phyloP scores from a whole-genome alignment of 92 coral and sea anemone species.

The Actinostola sp. region DNA sequence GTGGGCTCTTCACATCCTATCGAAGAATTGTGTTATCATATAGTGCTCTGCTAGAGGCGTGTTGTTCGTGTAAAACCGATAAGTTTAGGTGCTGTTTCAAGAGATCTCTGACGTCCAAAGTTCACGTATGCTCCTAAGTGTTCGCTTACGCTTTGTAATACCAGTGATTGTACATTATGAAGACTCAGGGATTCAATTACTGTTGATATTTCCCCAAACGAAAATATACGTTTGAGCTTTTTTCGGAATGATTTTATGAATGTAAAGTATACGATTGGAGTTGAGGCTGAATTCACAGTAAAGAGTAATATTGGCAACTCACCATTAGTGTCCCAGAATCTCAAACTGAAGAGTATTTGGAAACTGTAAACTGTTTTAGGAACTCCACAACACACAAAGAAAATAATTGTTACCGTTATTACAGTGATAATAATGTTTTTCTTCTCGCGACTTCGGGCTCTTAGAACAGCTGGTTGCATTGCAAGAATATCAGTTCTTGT shows the following conservation, averaged over 20 bases:
- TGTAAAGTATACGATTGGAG: conserved; percentile 11
- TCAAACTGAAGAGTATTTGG: background rate
- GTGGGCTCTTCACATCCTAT: too few relatives aligned
- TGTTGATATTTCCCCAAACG: too few relatives aligned
- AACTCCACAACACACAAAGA: conserved; percentile 11
- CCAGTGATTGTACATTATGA: too few relatives aligned
- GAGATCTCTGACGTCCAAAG: too few relatives aligned
- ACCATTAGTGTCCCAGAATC: background rate
- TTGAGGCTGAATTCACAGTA: conserved; percentile 3
- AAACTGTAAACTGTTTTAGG: conserved; percentile 1
- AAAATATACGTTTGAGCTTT: too few relatives aligned
- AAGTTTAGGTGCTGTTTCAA: too few relatives aligned
- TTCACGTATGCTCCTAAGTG: too few relatives aligned
- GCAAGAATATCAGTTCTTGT: background rate
- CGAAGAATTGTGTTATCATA: too few relatives aligned
- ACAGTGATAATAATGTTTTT: background rate
- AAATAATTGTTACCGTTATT: background rate
- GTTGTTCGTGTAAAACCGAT: too few relatives aligned
- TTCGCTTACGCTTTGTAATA: too few relatives aligned
- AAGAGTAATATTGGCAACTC: conserved; percentile 13
- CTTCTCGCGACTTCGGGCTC: conserved; percentile 20
- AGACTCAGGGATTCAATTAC: too few relatives aligned
- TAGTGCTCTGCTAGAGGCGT: too few relatives aligned
- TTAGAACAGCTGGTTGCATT: conserved; percentile 1
- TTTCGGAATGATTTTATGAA: conserved; percentile 16